Evolutionary conservation across 2,113 vertebrate species (phyloP), one percentile per base, ranked within the genome.

Genomic region (Gopherus evgoodei): DNA sequence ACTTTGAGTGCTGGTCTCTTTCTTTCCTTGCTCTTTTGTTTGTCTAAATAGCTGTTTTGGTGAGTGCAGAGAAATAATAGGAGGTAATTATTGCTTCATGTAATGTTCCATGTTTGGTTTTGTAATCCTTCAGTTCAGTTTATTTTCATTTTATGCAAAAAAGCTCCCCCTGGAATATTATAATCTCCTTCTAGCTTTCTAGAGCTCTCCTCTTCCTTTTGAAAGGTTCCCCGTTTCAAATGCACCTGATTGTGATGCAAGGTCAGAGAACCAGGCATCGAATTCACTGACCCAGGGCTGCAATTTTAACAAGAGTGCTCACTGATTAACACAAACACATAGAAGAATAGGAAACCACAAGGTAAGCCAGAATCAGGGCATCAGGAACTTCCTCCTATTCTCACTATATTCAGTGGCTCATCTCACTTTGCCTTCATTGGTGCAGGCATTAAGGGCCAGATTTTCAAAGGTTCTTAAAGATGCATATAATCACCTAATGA

Each of bases 1-100:
- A 96, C 96, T 98, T 97, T 93, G 97, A 90, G 89, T 69, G 88
- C 95, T 90, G 97, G 96, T 96, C 97, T 97, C 97, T 95, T 93
- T 92, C 97, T 97, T 98, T 97, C 95, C 92, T 94, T 25, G 49
- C 94, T 96, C 96, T 95, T 98, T 98, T 98, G 97, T 98, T 97
- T 98, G 97, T 97, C 97, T 98, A 98, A 98, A 98, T 97, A 98
- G 98, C 98, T 98, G 97, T 98, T 98, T 98, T 98, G 97, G 97
- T 97, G 97, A 97, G 97, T 86, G 97, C 96, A 93, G 97, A 95
- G 98, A 97, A 97, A 98, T 98, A 98, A 98, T 98, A 95, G 97
- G 96, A 98, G 95, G 98, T 98, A 98, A 98, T 98, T 98, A 98
- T 98, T 97, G 98, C 92, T 97, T 96, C 98, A 97, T 98, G 98